Conservation (phyloP, 2,888 invertebrate species). For the Apodemia zela region DNA sequence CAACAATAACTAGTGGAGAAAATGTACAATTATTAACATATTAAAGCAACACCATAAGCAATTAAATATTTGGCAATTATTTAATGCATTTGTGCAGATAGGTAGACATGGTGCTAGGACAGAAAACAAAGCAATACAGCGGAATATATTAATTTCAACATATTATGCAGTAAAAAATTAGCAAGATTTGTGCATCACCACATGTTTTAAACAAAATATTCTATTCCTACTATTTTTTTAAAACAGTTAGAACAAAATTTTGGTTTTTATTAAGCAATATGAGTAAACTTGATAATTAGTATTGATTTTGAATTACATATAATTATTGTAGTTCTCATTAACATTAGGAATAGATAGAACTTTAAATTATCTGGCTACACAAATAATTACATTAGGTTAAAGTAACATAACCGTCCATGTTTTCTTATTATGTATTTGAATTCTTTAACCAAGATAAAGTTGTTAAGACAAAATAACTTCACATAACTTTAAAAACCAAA, state of each 20-base stretch:
- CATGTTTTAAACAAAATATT: background rate
- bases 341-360: background rate
- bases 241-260: background rate
- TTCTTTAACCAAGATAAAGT: background rate
- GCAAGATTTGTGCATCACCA: background rate
- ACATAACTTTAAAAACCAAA: background rate
- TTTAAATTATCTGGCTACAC: too few relatives aligned
- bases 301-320: too few relatives aligned
- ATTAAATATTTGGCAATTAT: background rate
- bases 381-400: too few relatives aligned
- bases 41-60: constrained; percentile 12
- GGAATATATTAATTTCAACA: background rate
- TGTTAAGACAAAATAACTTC: too few relatives aligned
- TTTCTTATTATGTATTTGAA: background rate
- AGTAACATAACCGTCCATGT: background rate
- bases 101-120: background rate
- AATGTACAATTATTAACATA: constrained; percentile 10
- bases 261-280: background rate
- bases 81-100: constrained; percentile 4
- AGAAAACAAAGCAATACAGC: background rate
- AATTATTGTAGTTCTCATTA: background rate
- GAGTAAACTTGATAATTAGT: background rate
- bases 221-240: background rate
- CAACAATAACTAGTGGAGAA: constrained; percentile 2
- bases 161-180: background rate